Percentiles rank a stretch among this genome's conserved stretches.
Conservation (phyloP, 2,888 invertebrate genomes). For the Ditula angustiorana region DNA sequence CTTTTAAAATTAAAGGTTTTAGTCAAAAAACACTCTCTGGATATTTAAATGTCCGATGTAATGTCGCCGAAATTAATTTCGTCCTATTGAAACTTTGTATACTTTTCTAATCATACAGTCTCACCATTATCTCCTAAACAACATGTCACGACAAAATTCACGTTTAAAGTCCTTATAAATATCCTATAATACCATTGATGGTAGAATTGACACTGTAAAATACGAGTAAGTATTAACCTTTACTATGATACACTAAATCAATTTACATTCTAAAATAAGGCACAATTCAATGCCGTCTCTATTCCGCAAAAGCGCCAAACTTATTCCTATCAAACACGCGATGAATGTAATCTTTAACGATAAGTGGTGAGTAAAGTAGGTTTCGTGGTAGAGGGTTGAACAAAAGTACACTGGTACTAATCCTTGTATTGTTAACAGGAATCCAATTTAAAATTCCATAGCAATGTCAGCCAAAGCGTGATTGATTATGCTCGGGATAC, state of each 20-base stretch:
- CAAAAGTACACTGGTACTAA: constrained; percentile 73
- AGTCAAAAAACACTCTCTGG: no score
- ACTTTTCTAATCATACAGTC: background rate
- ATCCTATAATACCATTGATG: constrained; percentile 70
- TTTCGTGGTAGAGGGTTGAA: constrained; percentile 57
- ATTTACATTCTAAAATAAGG: constrained; percentile 26
- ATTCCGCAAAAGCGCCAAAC: background rate
- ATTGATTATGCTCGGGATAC: constrained; percentile 76
- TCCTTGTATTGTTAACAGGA: constrained; percentile 80
- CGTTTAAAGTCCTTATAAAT: constrained; percentile 58
- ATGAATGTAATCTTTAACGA: constrained; percentile 43
- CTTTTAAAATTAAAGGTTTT: no score
- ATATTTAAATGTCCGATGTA: no score
- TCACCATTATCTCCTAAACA: background rate
- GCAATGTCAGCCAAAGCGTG: constrained; percentile 76
- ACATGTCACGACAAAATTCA: background rate
- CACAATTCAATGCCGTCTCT: constrained; percentile 50
- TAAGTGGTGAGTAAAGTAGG: constrained; percentile 33
- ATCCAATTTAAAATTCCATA: constrained; percentile 83
- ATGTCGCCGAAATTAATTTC: no score
- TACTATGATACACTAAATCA: constrained; percentile 43
- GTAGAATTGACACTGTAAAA: constrained; percentile 67
- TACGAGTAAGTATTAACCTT: constrained; percentile 51
- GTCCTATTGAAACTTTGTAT: no score
- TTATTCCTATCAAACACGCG: constrained; percentile 38